These are phyloP conservation scores for Choloepus didactylus DNA, from an alignment of 2,797 vertebrate species.

Conservation along the genomic window DNA sequence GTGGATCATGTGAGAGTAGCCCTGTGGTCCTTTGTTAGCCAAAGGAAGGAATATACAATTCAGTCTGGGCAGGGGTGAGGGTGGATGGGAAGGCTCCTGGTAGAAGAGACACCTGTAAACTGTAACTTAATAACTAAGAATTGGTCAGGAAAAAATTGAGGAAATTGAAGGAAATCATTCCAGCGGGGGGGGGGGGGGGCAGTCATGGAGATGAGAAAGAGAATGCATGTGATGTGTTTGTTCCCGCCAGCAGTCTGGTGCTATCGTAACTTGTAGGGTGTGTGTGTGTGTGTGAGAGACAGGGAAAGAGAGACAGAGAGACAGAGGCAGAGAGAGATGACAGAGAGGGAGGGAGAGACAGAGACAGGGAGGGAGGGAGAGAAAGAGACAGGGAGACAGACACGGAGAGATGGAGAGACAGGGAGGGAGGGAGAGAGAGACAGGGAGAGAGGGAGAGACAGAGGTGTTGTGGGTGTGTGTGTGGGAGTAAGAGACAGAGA, in stretches of 20 bases:
- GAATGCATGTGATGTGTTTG: neutral
- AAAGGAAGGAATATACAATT: neutral
- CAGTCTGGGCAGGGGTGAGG: neutral
- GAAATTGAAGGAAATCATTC: neutral
- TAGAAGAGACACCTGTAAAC: neutral
- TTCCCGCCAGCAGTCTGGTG: too few relatives aligned
- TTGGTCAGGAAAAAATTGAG: neutral
- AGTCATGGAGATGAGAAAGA: neutral
- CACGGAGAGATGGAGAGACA: too few relatives aligned
- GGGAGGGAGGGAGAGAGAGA: too few relatives aligned
- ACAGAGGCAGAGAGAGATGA: too few relatives aligned
- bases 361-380: too few relatives aligned
- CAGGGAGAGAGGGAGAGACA: too few relatives aligned
- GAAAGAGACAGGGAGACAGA: too few relatives aligned
- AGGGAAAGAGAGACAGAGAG: too few relatives aligned
- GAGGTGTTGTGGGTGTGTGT: too few relatives aligned
- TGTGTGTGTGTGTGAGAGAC: too few relatives aligned
- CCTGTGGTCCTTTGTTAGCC: neutral
- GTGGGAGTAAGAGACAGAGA: too few relatives aligned
- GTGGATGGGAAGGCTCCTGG: neutral
- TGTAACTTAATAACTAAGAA: neutral
- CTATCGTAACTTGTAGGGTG: neutral
- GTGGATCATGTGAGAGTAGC: neutral
- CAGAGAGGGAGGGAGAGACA: too few relatives aligned
- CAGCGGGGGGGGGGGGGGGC: neutral